phyloP scores from a whole-genome alignment of 2,888 invertebrate species.

The Tuberolachnus salignus region DNA sequence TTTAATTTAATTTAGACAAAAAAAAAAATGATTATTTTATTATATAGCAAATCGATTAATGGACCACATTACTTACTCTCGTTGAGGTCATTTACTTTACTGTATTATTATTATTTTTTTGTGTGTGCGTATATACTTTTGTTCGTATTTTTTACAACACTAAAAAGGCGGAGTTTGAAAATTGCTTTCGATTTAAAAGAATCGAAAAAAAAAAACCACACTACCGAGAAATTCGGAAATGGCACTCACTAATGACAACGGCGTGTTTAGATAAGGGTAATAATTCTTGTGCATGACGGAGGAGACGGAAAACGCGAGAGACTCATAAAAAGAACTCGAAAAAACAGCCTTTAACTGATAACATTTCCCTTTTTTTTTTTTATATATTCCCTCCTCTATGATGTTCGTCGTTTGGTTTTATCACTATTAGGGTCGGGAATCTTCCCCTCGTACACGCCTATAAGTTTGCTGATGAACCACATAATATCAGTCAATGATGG shows the following conservation, averaged over 20 bases:
- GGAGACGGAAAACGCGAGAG: constrained; percentile 53
- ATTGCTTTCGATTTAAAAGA: constrained; percentile 52
- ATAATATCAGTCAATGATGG: constrained; percentile 17
- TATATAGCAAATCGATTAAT: neutral
- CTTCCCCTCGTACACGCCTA: neutral
- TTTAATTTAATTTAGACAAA: neutral
- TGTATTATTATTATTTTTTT: neutral
- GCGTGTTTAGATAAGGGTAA: constrained; percentile 54
- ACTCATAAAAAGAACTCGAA: constrained; percentile 51
- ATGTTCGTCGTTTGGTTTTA: constrained; percentile 49
- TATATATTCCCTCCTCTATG: constrained; percentile 43
- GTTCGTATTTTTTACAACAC: constrained; percentile 41
- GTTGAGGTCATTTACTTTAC: neutral
- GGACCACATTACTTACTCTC: neutral
- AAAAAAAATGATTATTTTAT: neutral
- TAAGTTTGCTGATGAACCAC: constrained; percentile 45
- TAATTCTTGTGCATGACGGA: constrained; percentile 53
- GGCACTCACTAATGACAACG: constrained; percentile 53
- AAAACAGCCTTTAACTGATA: constrained; percentile 48
- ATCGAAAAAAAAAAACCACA: constrained; percentile 40
- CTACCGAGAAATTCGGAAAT: constrained; percentile 52
- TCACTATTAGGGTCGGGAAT: constrained; percentile 43
- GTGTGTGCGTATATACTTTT: constrained; percentile 10
- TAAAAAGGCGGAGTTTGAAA: constrained; percentile 46
- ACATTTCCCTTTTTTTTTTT: constrained; percentile 38